These are phyloP conservation scores for Drosophila truncata DNA, from an alignment of 1,140 invertebrate species.

Conservation along the genomic window DNA sequence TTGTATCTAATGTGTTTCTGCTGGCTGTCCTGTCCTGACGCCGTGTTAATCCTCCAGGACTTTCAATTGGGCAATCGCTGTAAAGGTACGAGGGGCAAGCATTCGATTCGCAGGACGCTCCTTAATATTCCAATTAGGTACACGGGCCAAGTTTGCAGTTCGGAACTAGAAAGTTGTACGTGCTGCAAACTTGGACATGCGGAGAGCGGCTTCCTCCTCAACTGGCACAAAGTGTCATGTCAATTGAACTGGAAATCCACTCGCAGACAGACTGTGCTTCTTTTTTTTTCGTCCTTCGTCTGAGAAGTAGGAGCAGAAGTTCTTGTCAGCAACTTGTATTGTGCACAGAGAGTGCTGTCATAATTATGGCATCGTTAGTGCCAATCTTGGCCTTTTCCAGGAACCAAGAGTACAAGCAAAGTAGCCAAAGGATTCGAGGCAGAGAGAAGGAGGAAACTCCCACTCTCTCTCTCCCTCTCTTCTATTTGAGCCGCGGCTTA, in stretches of 20 bases:
- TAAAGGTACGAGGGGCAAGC: conserved; percentile 13
- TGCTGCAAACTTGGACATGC: conserved; percentile 59
- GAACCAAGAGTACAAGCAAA: conserved; percentile 1
- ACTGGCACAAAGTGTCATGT: conserved; percentile 81
- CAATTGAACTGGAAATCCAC: conserved; percentile 80
- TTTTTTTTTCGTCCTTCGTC: neutral
- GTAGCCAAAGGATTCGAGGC: conserved; percentile 26
- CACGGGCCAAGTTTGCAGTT: conserved; percentile 51
- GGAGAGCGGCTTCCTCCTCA: conserved; percentile 58
- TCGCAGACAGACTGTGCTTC: conserved; percentile 25
- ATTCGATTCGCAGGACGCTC: conserved; percentile 24
- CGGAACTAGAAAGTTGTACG: conserved; percentile 62
- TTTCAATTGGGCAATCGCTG: conserved; percentile 29
- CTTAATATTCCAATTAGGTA: conserved; percentile 77
- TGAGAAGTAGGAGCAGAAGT: conserved; percentile 1
- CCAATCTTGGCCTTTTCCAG: conserved; percentile 39
- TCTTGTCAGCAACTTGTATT: conserved; percentile 39
- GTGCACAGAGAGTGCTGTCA: conserved; percentile 34
- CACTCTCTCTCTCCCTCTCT: neutral
- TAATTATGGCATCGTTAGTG: conserved; percentile 59
- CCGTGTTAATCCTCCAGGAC: conserved; percentile 33
- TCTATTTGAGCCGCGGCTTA: conserved; percentile 26
- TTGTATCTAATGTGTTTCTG: conserved; percentile 61
- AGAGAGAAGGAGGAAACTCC: neutral
- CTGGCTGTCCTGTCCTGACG: conserved; percentile 27